Conservation (phyloP, 1,140 invertebrate genomes). For the Hirudo medicinalis region DNA sequence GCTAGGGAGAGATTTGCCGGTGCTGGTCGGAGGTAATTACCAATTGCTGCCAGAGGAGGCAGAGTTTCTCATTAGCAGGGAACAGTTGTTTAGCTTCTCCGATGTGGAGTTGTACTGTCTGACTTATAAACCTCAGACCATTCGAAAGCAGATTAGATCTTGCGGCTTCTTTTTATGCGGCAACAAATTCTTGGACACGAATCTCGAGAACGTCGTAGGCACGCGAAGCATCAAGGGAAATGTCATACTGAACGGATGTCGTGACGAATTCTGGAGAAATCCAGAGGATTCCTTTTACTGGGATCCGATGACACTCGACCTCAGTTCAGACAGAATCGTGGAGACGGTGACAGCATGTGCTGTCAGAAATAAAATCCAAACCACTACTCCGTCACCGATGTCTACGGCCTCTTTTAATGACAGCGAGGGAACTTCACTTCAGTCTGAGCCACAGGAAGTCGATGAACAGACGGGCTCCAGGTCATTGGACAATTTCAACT, state of each 20-base stretch:
- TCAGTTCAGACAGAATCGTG: neutral
- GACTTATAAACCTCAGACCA: neutral
- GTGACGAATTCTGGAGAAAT: slow-evolving; percentile 13
- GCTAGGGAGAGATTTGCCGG: slow-evolving; percentile 1
- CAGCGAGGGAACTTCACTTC: too few species aligned
- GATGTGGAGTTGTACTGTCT: neutral
- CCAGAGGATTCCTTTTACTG: slow-evolving; percentile 17
- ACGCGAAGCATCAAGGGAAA: slow-evolving; percentile 5
- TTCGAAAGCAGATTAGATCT: neutral
- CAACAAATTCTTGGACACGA: slow-evolving; percentile 7
- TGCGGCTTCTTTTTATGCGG: slow-evolving; percentile 10
- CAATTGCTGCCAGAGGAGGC: neutral
- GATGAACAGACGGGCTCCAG: too few species aligned
- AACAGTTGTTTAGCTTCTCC: neutral
- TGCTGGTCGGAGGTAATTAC: neutral
- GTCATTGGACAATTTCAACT: too few species aligned
- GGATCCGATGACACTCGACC: slow-evolving; percentile 7
- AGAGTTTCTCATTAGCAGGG: neutral
- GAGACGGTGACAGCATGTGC: neutral
- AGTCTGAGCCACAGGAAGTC: too few species aligned
- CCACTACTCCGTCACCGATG: neutral
- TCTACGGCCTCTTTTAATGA: too few species aligned
- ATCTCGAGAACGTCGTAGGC: neutral
- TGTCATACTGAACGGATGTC: slow-evolving; percentile 5
- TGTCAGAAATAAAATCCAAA: neutral